Evolutionary conservation across 2,113 vertebrate genomes (phyloP), one percentile per base, ranked within the genome.

Genomic region (Anarhynchus alexandrinus): DNA sequence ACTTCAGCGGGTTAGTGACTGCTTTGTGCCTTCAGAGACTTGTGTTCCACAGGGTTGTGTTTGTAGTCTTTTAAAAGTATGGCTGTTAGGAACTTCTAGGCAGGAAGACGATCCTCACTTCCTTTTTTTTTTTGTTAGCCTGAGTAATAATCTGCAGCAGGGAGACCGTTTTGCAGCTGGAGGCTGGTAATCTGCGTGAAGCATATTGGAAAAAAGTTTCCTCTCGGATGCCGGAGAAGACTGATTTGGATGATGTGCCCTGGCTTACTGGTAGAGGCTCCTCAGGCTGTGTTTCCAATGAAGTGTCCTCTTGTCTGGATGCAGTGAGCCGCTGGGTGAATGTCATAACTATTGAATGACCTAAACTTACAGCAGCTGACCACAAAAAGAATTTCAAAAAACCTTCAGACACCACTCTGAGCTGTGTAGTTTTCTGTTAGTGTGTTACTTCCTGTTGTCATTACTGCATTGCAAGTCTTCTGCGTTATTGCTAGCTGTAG

Each of bases 21-120:
- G 2, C 73, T 47, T 8, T 11, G 36, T 43, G 38, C 34, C 8
- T 67, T 54, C 57, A 7, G 51, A 23, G 14, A 29, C 26, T 5
- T 38, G 30, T 2, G 51, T 42, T 29, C 13, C 22, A 2, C 17
- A 5, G 45, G 32, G 45, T 11, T 14, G n/a, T 40, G 80, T 42
- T 23, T 19, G 40, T 27, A 11, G 54, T 12, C 34, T 38, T 27
- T 9, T 8, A 6, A 21, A 55, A 82, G 30, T 21, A 5, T 5
- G n/a, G 5, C 22, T 64, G 0, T 14, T 7, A 5, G 16, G 42
- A 21, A 20, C 6, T 14, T 65, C 40, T 38, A 8, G 9, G 43
- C 27, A 25, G 30, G 36, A 66, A 52, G 62, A 3, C 45, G 43
- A 0, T 27, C 17, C 2, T 49, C 21, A 0, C 70, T 71, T 76